Evolutionary conservation across 2,888 invertebrate species (phyloP).

Genomic region (Diplolepis rosae): DNA sequence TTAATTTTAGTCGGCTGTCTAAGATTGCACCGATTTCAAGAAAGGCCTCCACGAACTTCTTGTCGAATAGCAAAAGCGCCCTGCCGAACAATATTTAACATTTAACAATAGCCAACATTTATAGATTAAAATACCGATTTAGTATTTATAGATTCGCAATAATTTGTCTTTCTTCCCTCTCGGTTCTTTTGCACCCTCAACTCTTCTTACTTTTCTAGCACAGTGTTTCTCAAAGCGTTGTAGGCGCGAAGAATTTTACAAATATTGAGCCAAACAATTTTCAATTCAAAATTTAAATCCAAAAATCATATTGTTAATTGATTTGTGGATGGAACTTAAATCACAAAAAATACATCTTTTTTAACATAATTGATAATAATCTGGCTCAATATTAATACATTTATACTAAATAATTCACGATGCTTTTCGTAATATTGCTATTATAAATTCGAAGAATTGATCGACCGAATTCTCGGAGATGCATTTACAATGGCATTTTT

Average conservation of each 20-base stretch:
- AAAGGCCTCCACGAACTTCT: constrained; percentile 33
- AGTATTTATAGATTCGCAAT: constrained; percentile 58
- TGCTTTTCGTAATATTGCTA: neutral
- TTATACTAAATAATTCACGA: neutral
- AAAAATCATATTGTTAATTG: neutral
- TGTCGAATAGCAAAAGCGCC: constrained; percentile 54
- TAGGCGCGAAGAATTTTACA: neutral
- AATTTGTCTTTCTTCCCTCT: constrained; percentile 37
- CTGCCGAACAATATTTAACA: constrained; percentile 71
- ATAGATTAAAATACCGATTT: constrained; percentile 72
- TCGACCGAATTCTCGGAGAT: constrained; percentile 16
- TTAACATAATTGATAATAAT: too few relatives aligned
- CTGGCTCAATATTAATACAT: constrained; percentile 8
- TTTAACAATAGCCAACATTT: constrained; percentile 74
- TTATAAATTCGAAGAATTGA: constrained; percentile 16
- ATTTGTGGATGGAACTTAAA: neutral
- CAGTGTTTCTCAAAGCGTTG: constrained; percentile 64
- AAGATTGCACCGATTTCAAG: constrained; percentile 16
- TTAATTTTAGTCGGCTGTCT: constrained; percentile 12
- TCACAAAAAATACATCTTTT: too few relatives aligned
- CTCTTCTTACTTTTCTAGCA: constrained; percentile 45
- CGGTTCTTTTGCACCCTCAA: neutral
- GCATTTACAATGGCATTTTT: neutral
- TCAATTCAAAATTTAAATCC: neutral
- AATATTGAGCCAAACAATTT: constrained; percentile 15